Base-by-base conservation (phyloP, 2,888 invertebrate species). In the Amiota minor region DNA sequence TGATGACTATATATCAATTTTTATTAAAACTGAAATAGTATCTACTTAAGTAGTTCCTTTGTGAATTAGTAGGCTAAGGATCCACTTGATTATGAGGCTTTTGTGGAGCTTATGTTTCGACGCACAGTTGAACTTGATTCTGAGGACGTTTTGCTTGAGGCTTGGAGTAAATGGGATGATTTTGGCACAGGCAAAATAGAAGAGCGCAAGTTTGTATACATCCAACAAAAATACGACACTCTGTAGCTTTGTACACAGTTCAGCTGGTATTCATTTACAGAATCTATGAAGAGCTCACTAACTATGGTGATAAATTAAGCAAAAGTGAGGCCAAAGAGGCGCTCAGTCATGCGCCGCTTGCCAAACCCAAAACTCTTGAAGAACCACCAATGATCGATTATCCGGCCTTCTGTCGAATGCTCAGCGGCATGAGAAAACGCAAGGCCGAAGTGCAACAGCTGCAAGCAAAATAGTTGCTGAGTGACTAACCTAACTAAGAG, bases 131-230 rank as follows among this genome's bases (percentile, higher is more conserved):
- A 93, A 80, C 84, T 93, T 75, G 93, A 93, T 85, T 92, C 93
- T 0, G 93, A 93, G 82, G 93, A 93, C 79, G 92, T 93, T 1
- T 89, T 93, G 46, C 87, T 92, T 4, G 91, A 92, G 53, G 93
- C 93, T 0, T 90, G 93, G 77, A 92, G 93, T 64, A 92, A 92
- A 71, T 93, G 93, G 93, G 93, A 93, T 81, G 90, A 90, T 65
- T 91, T 92, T 73, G 92, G 92, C 78, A 91, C 92, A 4, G 93
- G 93, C 76, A 91, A 91, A 71, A 93, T 93, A 72, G 92, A 92
- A 12, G 92, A 93, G 83, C 92, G 92, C 80, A 92, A 91, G 93
- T 93, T 89, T 77, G 80, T 84, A 35, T 16, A 55, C 6, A 18
- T 2, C 11, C 53, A 53, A 53, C 6, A 10, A 35, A 35, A 35